Evolutionary conservation across 2,888 invertebrate genomes (phyloP).

Genomic region (Eretmocerus hayati): DNA sequence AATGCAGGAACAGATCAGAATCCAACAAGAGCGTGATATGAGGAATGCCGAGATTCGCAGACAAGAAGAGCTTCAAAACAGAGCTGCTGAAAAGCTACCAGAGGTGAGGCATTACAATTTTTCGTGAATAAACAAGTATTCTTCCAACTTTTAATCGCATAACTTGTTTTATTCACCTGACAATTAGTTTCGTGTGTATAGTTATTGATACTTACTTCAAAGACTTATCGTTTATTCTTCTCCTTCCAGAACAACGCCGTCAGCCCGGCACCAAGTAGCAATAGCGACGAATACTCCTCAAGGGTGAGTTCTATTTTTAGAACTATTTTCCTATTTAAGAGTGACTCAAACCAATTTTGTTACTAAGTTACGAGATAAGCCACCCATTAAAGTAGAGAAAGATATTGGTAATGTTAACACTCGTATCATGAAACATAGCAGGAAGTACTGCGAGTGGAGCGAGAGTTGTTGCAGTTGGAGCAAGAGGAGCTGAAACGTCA

Average conservation of each 20-base stretch:
- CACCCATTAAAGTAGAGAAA: too few species aligned
- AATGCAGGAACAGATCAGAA: slow-evolving; percentile 35
- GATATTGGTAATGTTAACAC: neutral
- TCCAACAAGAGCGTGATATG: slow-evolving; percentile 41
- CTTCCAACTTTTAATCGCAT: neutral
- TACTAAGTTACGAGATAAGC: neutral
- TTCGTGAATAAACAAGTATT: neutral
- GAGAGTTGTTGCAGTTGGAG: slow-evolving; percentile 69
- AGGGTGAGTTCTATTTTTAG: slow-evolving; percentile 33
- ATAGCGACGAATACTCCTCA: slow-evolving; percentile 40
- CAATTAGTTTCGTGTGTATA: too few species aligned
- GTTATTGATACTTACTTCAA: too few species aligned
- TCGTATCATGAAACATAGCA: slow-evolving; percentile 35
- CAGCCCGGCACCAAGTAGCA: slow-evolving; percentile 31
- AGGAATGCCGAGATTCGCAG: slow-evolving; percentile 35
- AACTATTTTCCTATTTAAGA: neutral
- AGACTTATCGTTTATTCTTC: too few species aligned
- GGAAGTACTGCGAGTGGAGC: slow-evolving; percentile 72
- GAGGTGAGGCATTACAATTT: slow-evolving; percentile 53
- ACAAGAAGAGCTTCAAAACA: slow-evolving; percentile 48
- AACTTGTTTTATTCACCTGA: slow-evolving; percentile 20
- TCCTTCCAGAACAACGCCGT: slow-evolving; percentile 35
- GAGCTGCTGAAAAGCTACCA: slow-evolving; percentile 47
- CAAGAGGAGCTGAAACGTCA: slow-evolving; percentile 71
- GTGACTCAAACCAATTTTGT: neutral